phyloP scores from a whole-genome alignment of 2,888 invertebrate species.

The Microctonus aethiopoides region DNA sequence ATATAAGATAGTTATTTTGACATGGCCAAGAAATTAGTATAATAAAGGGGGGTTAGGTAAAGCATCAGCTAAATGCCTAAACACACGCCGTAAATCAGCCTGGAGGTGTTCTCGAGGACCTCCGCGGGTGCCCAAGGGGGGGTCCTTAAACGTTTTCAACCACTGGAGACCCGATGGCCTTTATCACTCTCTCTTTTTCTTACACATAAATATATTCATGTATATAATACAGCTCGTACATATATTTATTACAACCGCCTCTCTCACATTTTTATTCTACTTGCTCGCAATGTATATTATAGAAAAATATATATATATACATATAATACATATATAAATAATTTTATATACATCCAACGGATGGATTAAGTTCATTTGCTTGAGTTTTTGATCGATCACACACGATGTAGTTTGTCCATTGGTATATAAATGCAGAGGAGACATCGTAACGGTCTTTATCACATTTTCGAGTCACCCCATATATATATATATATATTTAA shows the following conservation, averaged over 20 bases:
- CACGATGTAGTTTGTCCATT: slow-evolving; percentile 35
- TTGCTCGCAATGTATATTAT: background rate
- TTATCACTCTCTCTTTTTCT: slow-evolving; percentile 27
- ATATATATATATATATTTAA: background rate
- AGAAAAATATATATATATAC: background rate
- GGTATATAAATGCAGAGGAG: slow-evolving; percentile 18
- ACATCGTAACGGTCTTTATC: slow-evolving; percentile 48
- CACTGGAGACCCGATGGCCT: slow-evolving; percentile 38
- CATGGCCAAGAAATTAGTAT: slow-evolving; percentile 65
- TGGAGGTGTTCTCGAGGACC: slow-evolving; percentile 42
- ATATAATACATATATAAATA: no score
- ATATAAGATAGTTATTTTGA: slow-evolving; percentile 60
- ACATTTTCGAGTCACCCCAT: slow-evolving; percentile 35
- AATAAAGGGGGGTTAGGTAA: slow-evolving; percentile 57
- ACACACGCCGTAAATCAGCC: slow-evolving; percentile 63
- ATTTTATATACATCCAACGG: slow-evolving; percentile 9
- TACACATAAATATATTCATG: no score
- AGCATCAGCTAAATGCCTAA: slow-evolving; percentile 59
- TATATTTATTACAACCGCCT: no score
- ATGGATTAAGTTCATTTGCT: slow-evolving; percentile 52
- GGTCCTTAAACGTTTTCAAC: slow-evolving; percentile 27
- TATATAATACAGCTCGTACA: no score
- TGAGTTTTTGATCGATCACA: slow-evolving; percentile 62
- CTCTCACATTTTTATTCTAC: slow-evolving; percentile 5
- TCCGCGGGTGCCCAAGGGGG: slow-evolving; percentile 44